A percentile compares a stretch with the other conserved stretches of the same genome.
These are phyloP conservation scores for Antheraea assamensis DNA, from an alignment of 2,888 invertebrate species.

Conservation along the genomic window DNA sequence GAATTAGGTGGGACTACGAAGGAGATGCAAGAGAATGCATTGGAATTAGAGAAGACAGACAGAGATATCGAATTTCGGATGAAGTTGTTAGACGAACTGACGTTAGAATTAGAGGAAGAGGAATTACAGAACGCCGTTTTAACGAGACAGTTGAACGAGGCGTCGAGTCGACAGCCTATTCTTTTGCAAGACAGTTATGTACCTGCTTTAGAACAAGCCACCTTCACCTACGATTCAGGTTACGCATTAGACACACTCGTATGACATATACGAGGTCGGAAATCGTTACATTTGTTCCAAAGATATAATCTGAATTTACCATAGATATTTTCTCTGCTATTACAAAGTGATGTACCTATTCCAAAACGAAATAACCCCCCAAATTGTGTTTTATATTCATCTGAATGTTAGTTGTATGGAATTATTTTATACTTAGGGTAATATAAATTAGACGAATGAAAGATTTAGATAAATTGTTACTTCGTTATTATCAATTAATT, in stretches of 20 bases:
- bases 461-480: neutral
- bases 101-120: slow-evolving; percentile 77
- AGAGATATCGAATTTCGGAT: slow-evolving; percentile 79
- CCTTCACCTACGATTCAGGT: slow-evolving; percentile 37
- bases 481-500: neutral
- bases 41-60: slow-evolving; percentile 75
- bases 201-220: slow-evolving; percentile 68
- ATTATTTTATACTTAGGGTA: slow-evolving; percentile 25
- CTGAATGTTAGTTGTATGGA: slow-evolving; percentile 17
- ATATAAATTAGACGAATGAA: neutral
- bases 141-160: slow-evolving; percentile 72
- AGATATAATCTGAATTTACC: slow-evolving; percentile 39
- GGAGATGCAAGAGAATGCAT: slow-evolving; percentile 79
- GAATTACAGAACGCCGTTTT: slow-evolving; percentile 75
- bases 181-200: slow-evolving; percentile 73
- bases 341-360: slow-evolving; percentile 25
- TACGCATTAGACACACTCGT: slow-evolving; percentile 77
- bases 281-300: slow-evolving; percentile 30
- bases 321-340: slow-evolving; percentile 26
- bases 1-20: slow-evolving; percentile 74
- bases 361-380: slow-evolving; percentile 29
- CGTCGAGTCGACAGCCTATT: slow-evolving; percentile 73
- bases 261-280: slow-evolving; percentile 56
- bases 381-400: slow-evolving; percentile 25
- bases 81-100: slow-evolving; percentile 79